These are phyloP conservation scores for Zingel zingel DNA, from an alignment of 2,113 vertebrate genomes.

Conservation along the genomic window DNA sequence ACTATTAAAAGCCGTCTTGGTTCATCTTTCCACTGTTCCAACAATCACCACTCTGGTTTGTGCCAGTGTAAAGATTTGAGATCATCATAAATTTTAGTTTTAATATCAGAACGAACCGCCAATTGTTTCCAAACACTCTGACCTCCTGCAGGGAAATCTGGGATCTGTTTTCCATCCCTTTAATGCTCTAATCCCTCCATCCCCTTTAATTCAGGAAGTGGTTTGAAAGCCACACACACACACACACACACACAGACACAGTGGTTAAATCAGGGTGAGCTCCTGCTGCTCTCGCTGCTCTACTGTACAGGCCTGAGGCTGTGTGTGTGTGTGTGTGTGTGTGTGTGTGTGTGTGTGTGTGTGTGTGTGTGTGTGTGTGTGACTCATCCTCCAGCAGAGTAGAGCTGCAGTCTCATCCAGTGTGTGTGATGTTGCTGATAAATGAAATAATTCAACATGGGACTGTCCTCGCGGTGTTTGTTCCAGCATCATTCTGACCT, in stretches of 20 bases:
- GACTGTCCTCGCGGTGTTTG: too few species aligned
- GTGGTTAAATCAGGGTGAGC: slow-evolving; percentile 15
- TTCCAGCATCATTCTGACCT: too few species aligned
- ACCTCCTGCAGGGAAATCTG: slow-evolving; percentile 35
- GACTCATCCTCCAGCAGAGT: slow-evolving; percentile 49
- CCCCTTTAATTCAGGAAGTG: slow-evolving; percentile 23
- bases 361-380: slow-evolving; percentile 18
- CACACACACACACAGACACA: slow-evolving; percentile 19
- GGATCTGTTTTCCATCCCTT: slow-evolving; percentile 40
- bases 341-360: slow-evolving; percentile 7
- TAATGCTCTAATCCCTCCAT: slow-evolving; percentile 35
- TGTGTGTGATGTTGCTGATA: background rate
- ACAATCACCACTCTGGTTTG: too few species aligned
- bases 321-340: background rate
- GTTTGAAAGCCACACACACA: slow-evolving; percentile 21
- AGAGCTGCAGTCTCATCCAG: slow-evolving; percentile 10
- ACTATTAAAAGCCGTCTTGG: too few species aligned
- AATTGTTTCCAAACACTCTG: slow-evolving; percentile 7
- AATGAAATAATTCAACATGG: too few species aligned
- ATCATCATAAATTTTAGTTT: too few species aligned
- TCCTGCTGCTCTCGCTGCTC: background rate
- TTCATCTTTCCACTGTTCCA: too few species aligned
- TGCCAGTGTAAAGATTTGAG: too few species aligned
- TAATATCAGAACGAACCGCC: too few species aligned
- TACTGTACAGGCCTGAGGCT: background rate